phyloP scores from a whole-genome alignment of 2,888 invertebrate genomes.

The Eudasyphora cyanicolor region DNA sequence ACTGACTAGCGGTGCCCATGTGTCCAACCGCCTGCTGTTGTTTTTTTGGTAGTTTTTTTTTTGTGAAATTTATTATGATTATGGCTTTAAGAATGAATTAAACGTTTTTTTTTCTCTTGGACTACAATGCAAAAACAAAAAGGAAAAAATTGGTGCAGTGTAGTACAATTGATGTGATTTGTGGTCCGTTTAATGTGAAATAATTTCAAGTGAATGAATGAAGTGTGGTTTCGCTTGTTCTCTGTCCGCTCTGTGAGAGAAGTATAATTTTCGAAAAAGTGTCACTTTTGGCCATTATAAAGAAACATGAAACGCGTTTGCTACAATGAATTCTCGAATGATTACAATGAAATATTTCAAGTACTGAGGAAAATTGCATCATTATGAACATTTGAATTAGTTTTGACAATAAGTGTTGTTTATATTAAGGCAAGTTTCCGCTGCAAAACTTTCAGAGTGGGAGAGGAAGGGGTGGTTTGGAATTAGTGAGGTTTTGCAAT shows the following conservation, averaged over 20 bases:
- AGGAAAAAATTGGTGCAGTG: background rate
- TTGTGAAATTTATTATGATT: constrained; percentile 52
- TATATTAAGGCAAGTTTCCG: too few species aligned
- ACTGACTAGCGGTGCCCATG: too few species aligned
- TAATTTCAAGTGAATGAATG: constrained; percentile 13
- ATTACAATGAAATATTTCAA: background rate
- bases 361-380: background rate
- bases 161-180: constrained; percentile 30
- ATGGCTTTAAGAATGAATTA: constrained; percentile 59
- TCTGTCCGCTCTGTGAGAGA: background rate
- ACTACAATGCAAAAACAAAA: background rate
- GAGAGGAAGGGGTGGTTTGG: too few species aligned
- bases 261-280: constrained; percentile 22
- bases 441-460: too few species aligned
- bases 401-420: background rate
- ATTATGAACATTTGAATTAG: background rate
- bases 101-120: constrained; percentile 39
- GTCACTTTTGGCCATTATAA: constrained; percentile 6
- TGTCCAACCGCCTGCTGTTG: constrained; percentile 1
- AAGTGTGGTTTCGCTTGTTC: constrained; percentile 20
- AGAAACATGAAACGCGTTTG: background rate
- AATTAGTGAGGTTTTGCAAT: too few species aligned
- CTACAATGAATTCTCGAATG: constrained; percentile 6
- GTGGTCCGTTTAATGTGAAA: constrained; percentile 26
- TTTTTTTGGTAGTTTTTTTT: constrained; percentile 3